These are phyloP conservation scores for Pocillopora verrucosa DNA, from an alignment of 64 coral and sea anemone species.

Conservation along the genomic window DNA sequence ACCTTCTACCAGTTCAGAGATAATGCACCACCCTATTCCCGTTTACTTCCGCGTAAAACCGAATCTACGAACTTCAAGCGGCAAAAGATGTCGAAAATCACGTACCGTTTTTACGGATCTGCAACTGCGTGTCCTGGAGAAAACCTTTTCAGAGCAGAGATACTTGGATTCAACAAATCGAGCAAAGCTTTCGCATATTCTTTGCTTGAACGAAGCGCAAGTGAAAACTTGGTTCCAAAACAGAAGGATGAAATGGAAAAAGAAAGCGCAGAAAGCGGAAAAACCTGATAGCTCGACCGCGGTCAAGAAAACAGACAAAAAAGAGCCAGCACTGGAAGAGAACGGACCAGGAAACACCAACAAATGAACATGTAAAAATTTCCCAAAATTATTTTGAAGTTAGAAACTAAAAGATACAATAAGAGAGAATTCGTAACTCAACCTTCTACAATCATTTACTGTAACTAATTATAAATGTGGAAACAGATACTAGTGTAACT, in stretches of 20 bases:
- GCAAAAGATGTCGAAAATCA: slow-evolving; percentile 68
- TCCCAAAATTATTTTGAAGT: not conserved
- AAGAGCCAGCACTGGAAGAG: not conserved
- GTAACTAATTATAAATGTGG: not conserved
- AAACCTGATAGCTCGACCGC: slow-evolving; percentile 53
- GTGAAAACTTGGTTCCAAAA: slow-evolving; percentile 78
- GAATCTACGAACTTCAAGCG: slow-evolving; percentile 49
- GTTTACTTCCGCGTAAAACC: slow-evolving; percentile 73
- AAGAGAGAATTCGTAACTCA: not conserved
- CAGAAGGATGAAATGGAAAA: slow-evolving; percentile 78
- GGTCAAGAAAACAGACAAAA: slow-evolving; percentile 19
- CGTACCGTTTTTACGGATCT: slow-evolving; percentile 68
- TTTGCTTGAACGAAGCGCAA: slow-evolving; percentile 68
- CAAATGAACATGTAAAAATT: not conserved
- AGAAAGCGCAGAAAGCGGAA: slow-evolving; percentile 30
- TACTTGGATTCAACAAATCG: slow-evolving; percentile 64
- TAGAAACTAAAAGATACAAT: not conserved
- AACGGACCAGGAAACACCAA: not conserved
- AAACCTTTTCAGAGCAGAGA: slow-evolving; percentile 66
- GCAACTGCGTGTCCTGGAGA: slow-evolving; percentile 67
- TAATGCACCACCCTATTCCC: slow-evolving; percentile 46
- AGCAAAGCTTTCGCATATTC: slow-evolving; percentile 56
- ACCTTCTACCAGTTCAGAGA: slow-evolving; percentile 6
- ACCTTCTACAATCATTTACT: not conserved
- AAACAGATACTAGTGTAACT: slow-evolving; percentile 34